Percentiles rank a stretch among this genome's conserved stretches.
Evolutionary conservation across 1,140 invertebrate species (phyloP).

Genomic region (Drosophila pectinifera): DNA sequence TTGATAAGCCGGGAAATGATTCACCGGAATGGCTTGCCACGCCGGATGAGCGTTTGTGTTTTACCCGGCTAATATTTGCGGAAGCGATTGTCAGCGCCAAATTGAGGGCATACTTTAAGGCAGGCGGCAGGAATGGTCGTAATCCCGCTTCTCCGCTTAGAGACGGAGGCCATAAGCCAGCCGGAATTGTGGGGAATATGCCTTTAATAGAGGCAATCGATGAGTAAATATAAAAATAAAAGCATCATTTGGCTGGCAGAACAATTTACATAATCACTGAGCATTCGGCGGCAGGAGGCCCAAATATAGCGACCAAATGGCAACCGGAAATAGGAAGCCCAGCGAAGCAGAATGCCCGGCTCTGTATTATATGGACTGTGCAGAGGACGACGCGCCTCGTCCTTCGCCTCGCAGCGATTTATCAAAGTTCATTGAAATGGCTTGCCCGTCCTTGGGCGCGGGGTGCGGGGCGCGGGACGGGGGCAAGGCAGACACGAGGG

Average conservation of each 20-base stretch:
- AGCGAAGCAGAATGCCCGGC: constrained; percentile 56
- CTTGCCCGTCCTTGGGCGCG: constrained; percentile 60
- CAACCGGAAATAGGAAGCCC: constrained; percentile 73
- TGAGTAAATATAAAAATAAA: constrained; percentile 56
- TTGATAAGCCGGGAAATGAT: constrained; percentile 40
- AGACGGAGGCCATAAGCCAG: constrained; percentile 9
- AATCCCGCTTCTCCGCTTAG: background rate
- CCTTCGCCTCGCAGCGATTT: constrained; percentile 63
- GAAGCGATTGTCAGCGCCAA: constrained; percentile 20
- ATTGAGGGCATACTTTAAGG: constrained; percentile 30
- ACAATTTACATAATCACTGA: constrained; percentile 71
- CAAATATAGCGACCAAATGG: constrained; percentile 75
- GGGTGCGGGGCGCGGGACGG: too few species aligned
- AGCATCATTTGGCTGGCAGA: constrained; percentile 16
- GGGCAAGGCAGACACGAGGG: too few species aligned
- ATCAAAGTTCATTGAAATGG: constrained; percentile 82
- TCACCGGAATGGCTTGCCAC: constrained; percentile 24
- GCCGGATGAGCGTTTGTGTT: constrained; percentile 18
- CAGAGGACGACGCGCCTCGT: constrained; percentile 18
- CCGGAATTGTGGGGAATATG: constrained; percentile 28
- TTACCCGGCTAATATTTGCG: constrained; percentile 30
- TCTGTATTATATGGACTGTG: constrained; percentile 44
- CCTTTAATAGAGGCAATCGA: constrained; percentile 59
- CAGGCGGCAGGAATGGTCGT: background rate
- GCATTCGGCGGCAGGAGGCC: constrained; percentile 50